Evolutionary conservation across 2,113 vertebrate genomes (phyloP).

Genomic region (Grantiella picta): DNA sequence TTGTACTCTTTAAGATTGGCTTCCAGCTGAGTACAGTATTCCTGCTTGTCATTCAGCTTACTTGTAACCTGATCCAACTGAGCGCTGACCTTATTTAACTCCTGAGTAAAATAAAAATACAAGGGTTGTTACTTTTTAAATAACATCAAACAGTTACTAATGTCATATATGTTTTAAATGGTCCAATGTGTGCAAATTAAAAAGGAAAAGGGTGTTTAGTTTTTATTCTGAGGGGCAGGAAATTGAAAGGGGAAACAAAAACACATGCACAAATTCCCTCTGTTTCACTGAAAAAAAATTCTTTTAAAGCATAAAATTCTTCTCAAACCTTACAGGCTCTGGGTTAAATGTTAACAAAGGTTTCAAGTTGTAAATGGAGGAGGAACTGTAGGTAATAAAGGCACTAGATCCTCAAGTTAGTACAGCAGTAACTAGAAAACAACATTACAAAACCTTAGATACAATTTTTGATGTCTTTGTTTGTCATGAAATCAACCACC

Average conservation of each 20-base stretch:
- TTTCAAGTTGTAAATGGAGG: background rate
- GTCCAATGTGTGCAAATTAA: background rate
- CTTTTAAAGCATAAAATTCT: background rate
- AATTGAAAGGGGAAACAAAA: background rate
- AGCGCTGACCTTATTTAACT: slow-evolving; percentile 84
- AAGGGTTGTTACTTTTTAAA: background rate
- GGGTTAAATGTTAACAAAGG: background rate
- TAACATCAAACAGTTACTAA: background rate
- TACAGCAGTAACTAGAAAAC: background rate
- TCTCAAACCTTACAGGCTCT: background rate
- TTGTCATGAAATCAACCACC: background rate
- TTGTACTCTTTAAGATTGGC: slow-evolving; percentile 85
- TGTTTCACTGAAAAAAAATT: background rate
- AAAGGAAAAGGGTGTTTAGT: background rate
- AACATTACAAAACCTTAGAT: background rate
- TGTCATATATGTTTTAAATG: background rate
- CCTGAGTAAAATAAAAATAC: slow-evolving; percentile 74
- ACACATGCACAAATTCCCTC: background rate
- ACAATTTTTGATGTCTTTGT: background rate
- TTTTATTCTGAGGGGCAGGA: background rate
- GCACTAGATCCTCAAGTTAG: background rate
- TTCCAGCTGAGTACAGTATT: slow-evolving; percentile 87
- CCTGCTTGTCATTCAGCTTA: slow-evolving; percentile 86
- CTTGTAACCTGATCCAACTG: slow-evolving; percentile 82
- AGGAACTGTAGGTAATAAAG: background rate